phyloP scores from a whole-genome alignment of 2,797 vertebrate genomes.

The Gadopsis marmoratus region DNA sequence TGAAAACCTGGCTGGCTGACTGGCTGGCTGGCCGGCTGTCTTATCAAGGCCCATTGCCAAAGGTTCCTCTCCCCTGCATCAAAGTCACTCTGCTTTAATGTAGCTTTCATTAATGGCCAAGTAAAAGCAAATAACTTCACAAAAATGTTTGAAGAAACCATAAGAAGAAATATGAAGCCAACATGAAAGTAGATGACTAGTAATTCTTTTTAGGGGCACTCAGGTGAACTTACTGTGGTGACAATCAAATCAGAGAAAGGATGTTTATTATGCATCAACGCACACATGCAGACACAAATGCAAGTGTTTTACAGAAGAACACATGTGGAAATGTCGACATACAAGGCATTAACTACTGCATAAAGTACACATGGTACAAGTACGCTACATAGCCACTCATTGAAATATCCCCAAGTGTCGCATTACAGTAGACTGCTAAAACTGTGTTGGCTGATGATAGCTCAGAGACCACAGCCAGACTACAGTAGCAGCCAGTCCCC shows the following conservation, averaged over 20 bases:
- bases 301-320: background rate
- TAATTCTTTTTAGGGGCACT: conserved; percentile 68
- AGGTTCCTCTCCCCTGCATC: conserved; percentile 81
- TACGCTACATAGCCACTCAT: conserved; percentile 54
- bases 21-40: conserved; percentile 76
- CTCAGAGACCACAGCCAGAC: conserved; percentile 75
- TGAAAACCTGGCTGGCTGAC: conserved; percentile 82
- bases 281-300: conserved; percentile 25
- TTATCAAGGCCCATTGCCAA: conserved; percentile 81
- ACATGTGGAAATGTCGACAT: conserved; percentile 29
- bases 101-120: conserved; percentile 84
- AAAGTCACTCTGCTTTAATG: conserved; percentile 83
- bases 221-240: conserved; percentile 55
- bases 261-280: conserved; percentile 48
- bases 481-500: conserved; percentile 77
- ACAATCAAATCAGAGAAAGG: conserved; percentile 65
- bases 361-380: conserved; percentile 58
- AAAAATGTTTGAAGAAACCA: conserved; percentile 74
- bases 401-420: conserved; percentile 70
- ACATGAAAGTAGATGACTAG: conserved; percentile 65
- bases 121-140: conserved; percentile 80
- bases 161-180: conserved; percentile 69
- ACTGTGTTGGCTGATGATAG: conserved; percentile 73
- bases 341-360: conserved; percentile 53
- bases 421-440: conserved; percentile 74